phyloP scores from a whole-genome alignment of 2,113 vertebrate genomes.

The Tricholaema leucomelas region DNA sequence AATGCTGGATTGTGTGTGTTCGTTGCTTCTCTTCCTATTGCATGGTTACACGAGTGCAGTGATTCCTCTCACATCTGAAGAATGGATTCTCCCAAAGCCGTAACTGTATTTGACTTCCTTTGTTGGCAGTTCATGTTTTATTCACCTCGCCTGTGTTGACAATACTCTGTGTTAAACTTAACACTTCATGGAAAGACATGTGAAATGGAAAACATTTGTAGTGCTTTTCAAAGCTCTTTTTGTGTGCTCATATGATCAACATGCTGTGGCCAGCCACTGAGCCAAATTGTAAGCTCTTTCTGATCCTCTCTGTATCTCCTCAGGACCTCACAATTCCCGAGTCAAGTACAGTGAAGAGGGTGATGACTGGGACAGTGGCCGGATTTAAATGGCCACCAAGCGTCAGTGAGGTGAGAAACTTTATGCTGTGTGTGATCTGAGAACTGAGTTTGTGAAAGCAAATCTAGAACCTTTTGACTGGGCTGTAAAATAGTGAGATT shows the following conservation, averaged over 20 bases:
- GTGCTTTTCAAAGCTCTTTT: not conserved
- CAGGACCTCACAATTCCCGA: constrained; percentile 95
- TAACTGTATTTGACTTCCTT: not conserved
- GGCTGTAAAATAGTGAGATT: not conserved
- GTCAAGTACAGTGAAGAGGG: constrained; percentile 91
- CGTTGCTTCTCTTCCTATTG: not conserved
- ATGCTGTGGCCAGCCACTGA: not conserved
- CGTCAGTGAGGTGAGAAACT: constrained; percentile 81
- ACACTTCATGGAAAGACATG: not conserved
- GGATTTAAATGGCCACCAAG: constrained; percentile 95
- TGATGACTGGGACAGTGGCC: constrained; percentile 89
- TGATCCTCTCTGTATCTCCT: constrained; percentile 71
- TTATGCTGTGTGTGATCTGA: not conserved
- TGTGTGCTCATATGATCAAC: not conserved
- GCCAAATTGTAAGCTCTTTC: not conserved
- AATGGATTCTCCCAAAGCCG: not conserved
- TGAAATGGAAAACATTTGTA: not conserved
- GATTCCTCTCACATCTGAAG: not conserved
- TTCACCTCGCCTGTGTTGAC: not conserved
- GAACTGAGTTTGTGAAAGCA: not conserved
- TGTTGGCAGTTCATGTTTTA: not conserved
- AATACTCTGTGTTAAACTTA: not conserved
- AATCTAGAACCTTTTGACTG: not conserved
- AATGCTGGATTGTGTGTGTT: not conserved
- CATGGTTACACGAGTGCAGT: not conserved